These are phyloP conservation scores for Euborellia annulipes DNA, from an alignment of 1,140 invertebrate genomes.

Conservation along the genomic window DNA sequence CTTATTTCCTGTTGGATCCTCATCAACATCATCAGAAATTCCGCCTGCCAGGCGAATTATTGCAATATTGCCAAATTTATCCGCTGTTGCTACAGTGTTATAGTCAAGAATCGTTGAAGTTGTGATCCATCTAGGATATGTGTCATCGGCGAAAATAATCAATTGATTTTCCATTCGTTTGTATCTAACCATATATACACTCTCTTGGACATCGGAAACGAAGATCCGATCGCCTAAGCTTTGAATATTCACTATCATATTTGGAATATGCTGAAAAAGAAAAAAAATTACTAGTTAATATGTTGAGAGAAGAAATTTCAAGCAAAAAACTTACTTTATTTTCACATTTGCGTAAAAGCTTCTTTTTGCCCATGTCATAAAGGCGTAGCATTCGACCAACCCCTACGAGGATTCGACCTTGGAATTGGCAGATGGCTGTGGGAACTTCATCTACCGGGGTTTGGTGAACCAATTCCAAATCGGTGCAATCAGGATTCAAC, in stretches of 20 bases:
- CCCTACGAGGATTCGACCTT: slow-evolving; percentile 80
- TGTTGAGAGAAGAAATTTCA: slow-evolving; percentile 10
- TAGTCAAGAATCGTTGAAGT: slow-evolving; percentile 88
- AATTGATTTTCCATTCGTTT: slow-evolving; percentile 92
- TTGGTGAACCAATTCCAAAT: slow-evolving; percentile 82
- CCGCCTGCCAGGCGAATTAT: slow-evolving; percentile 74
- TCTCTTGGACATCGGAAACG: slow-evolving; percentile 93
- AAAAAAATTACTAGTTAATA: background rate
- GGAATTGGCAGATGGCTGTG: slow-evolving; percentile 74
- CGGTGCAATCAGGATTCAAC: slow-evolving; percentile 48
- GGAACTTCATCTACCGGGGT: slow-evolving; percentile 92
- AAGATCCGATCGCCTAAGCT: slow-evolving; percentile 86
- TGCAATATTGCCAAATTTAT: slow-evolving; percentile 97
- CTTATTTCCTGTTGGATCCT: slow-evolving; percentile 97
- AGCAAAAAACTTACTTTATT: slow-evolving; percentile 55
- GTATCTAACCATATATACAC: slow-evolving; percentile 91
- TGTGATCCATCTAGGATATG: slow-evolving; percentile 91
- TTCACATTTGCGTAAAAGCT: slow-evolving; percentile 93
- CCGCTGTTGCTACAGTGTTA: slow-evolving; percentile 87
- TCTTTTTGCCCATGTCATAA: slow-evolving; percentile 96
- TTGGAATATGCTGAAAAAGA: slow-evolving; percentile 70
- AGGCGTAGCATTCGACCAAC: slow-evolving; percentile 82
- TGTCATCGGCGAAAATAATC: slow-evolving; percentile 97
- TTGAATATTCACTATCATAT: slow-evolving; percentile 84
- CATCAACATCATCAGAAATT: slow-evolving; percentile 93